A percentile compares a stretch with the other conserved stretches of the same genome.
Conservation (phyloP, 2,797 vertebrate genomes). For the Triplophysa bombifrons region DNA sequence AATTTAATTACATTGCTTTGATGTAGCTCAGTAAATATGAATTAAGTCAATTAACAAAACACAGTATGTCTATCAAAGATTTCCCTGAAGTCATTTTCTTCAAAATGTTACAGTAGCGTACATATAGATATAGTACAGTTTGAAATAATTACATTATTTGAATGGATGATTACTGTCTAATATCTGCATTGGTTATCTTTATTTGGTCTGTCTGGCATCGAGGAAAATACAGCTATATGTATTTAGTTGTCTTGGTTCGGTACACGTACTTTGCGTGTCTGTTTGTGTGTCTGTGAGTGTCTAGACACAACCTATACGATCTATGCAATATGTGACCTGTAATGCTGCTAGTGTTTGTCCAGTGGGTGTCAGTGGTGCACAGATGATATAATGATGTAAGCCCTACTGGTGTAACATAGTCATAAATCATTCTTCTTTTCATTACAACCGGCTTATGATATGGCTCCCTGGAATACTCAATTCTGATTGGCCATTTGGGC, state of each 20-base stretch:
- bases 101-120: slow-evolving; percentile 52
- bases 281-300: no score
- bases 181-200: background rate
- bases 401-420: background rate
- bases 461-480: background rate
- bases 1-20: slow-evolving; percentile 65
- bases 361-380: slow-evolving; percentile 74
- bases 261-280: no score
- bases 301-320: background rate
- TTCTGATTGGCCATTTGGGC: background rate
- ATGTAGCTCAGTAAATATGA: slow-evolving; percentile 61
- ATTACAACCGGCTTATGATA: background rate
- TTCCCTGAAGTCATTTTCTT: slow-evolving; percentile 51
- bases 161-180: slow-evolving; percentile 11
- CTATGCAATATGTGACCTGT: slow-evolving; percentile 32
- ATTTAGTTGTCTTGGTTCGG: no score
- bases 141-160: slow-evolving; percentile 39
- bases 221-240: no score
- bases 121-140: slow-evolving; percentile 15
- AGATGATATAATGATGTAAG: slow-evolving; percentile 58
- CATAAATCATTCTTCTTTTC: background rate
- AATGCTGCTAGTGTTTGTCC: slow-evolving; percentile 59
- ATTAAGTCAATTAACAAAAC: slow-evolving; percentile 62
- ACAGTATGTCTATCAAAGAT: slow-evolving; percentile 54
- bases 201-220: background rate